Conservation (phyloP, 2,797 vertebrate genomes). For the Myiothlypis coronata region DNA sequence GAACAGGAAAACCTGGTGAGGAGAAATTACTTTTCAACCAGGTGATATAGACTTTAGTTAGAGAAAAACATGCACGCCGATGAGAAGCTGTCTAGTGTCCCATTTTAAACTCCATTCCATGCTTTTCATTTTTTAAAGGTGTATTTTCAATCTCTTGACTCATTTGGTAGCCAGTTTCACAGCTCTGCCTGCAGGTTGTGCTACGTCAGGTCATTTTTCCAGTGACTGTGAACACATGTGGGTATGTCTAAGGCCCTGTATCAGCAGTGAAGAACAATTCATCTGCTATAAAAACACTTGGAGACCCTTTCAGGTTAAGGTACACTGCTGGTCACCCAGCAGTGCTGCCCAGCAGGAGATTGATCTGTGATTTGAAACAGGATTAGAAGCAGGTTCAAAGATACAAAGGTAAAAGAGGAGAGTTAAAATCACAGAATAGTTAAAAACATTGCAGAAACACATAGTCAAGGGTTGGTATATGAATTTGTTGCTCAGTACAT, state of each 20-base stretch:
- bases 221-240: accelerated
- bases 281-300: background rate
- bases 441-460: background rate
- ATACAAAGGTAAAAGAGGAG: background rate
- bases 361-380: background rate
- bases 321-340: background rate
- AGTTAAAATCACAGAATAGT: background rate
- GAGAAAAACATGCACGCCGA: background rate
- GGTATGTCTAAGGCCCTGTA: background rate
- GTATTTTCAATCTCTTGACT: background rate
- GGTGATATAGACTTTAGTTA: background rate
- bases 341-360: background rate
- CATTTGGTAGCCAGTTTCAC: background rate
- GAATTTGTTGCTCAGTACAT: background rate
- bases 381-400: background rate
- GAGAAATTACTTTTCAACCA: background rate
- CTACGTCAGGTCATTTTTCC: background rate
- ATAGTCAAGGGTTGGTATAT: background rate
- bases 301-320: background rate
- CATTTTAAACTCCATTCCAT: background rate
- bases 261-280: background rate
- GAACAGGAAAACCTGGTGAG: background rate
- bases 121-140: background rate
- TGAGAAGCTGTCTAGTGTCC: background rate
- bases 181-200: background rate